Percentiles rank a stretch among this genome's conserved stretches.
Conservation (phyloP, 2,113 vertebrate genomes). For the Circaetus cinerascens region DNA sequence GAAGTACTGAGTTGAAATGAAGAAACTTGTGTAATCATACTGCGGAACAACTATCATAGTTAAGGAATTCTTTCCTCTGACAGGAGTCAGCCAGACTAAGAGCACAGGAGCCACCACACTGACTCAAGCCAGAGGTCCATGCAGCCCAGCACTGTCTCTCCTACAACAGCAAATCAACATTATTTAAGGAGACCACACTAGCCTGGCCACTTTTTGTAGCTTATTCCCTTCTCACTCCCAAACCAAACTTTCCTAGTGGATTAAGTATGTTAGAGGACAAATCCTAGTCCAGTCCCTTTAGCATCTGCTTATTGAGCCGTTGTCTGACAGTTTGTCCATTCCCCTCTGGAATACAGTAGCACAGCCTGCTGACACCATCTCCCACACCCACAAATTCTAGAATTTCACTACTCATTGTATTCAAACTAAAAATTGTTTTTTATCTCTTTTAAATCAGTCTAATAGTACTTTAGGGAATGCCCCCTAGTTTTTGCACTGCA, state of each 20-base stretch:
- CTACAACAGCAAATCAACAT: neutral
- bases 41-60: neutral
- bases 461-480: neutral
- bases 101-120: neutral
- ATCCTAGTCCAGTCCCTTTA: neutral
- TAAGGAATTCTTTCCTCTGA: neutral
- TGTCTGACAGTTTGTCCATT: neutral
- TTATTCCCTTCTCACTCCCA: neutral
- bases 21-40: neutral
- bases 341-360: neutral
- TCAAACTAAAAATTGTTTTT: neutral
- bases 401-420: neutral
- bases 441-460: neutral
- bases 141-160: neutral
- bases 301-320: neutral
- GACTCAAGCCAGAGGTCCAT: neutral
- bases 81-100: neutral
- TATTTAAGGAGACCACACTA: neutral
- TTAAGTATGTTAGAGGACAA: neutral
- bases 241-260: neutral
- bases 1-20: neutral
- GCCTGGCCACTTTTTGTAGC: neutral
- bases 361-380: neutral
- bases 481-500: neutral
- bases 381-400: neutral